Evolutionary conservation across 2,888 invertebrate genomes (phyloP), one percentile per base, ranked within the genome.

Genomic region (Brachyopa scutellaris): DNA sequence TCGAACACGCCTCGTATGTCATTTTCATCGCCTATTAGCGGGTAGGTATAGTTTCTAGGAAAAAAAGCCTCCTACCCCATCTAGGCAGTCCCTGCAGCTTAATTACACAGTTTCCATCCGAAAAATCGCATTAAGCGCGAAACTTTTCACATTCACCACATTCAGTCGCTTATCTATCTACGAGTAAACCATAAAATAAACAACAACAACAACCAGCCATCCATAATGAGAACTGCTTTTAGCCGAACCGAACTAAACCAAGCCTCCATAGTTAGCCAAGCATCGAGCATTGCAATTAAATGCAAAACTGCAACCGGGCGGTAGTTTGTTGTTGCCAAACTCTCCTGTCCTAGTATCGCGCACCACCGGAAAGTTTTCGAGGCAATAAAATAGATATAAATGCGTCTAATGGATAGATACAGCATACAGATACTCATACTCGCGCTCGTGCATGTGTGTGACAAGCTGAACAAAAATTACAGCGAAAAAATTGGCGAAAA

Each of bases 321-420:
- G 3, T n/a, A n/a, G n/a, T 72, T 66, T 49, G 33, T 38, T 42
- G 17, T n/a, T 57, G 26, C 53, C 11, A 21, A 26, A 62, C 74
- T 47, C 6, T 8, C 40, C 9, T 6, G 11, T n/a, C 7, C n/a
- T 59, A 49, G n/a, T 61, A 61, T 13, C 31, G 15, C n/a, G n/a
- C n/a, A n/a, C n/a, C 11, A 73, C 59, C 66, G 82, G 66, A 82
- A 82, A 77, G 77, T 82, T 82, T 80, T 21, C 77, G 59, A 77
- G 66, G 66, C 70, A 77, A 82, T 82, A 77, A 82, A 82, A 77
- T 72, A 82, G 82, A 82, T 82, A 82, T 47, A 82, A 82, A 82
- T 82, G 77, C 82, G 82, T 82, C 82, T 82, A 77, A 82, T 72
- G 33, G 70, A 66, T n/a, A n/a, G n/a, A n/a, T n/a, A 66, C 82